Base-by-base conservation (phyloP, 1,140 invertebrate species). In the Subanguina moxae region DNA sequence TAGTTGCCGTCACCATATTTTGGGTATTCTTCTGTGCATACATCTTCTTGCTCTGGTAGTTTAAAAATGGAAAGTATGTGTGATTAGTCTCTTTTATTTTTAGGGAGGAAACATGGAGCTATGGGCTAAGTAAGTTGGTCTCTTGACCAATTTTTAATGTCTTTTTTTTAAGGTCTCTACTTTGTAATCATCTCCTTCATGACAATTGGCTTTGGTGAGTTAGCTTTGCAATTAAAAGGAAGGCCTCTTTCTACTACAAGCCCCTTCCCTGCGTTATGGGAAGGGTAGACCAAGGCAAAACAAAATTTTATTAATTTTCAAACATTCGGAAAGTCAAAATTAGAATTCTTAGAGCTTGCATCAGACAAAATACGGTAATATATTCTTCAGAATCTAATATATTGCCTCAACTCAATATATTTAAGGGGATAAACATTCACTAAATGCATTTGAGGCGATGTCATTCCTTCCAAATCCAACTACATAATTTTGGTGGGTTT, bases 21-120 rank as follows among this genome's bases (percentile, higher is more conserved):
- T 77, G 75, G 74, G 71, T 77, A 23, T 57, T 78, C 15, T 56
- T 77, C 28, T 72, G 70, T 32, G 76, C 76, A 1, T 76, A 78
- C 61, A 25, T 52, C 3, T 52, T 52, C 17, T 15, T 52, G 48
- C 48, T 52, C n/a, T 52, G n/a, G n/a, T 21, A 19, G 17, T 52
- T 52, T 52, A 8, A 5, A 52, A 3, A 25, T 7, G 3, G 48
- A 15, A 7, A 1, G 48, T 52, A 19, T 21, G 3, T 52, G 11
- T 11, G 3, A 38, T 38, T 38, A 38, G 11, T 5, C 11, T 5
- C 78, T 13, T 76, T 78, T 19, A 56, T 64, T 21, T 59, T 78
- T 1, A 77, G 74, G 74, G 77, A 77, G 38, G 72, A 79, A 17
- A 45, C 58, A 25, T 77, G 76, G 76, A 57, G 68, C 64, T 77